Base-by-base conservation (phyloP, 2,113 vertebrate species). In the Lampris incognitus region DNA sequence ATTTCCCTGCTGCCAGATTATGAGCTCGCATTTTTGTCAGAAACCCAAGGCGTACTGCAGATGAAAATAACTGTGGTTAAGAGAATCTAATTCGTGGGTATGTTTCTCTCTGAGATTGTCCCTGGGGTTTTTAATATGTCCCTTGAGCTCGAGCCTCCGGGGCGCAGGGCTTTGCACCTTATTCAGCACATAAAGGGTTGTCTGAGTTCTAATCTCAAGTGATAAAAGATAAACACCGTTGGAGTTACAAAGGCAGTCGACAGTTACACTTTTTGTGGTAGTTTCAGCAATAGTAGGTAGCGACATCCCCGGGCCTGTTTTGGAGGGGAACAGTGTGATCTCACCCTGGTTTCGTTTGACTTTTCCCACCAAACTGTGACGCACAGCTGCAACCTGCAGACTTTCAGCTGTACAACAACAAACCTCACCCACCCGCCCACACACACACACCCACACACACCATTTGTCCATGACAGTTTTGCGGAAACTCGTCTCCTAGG, bases 301-400 rank as follows among this genome's bases (percentile, higher is more conserved):
- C 65, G 0, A n/a, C 55, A 60, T 24, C 48, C 52, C 55, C 52
- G 63, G 64, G 69, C 51, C 64, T 2, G 2, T 71, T 42, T 63
- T 3, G 13, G 13, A 82, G 7, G 74, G 58, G 68, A 72, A 59
- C 78, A n/a, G 69, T 41, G 50, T 68, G 77, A 73, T 76, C 78
- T 79, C 66, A 58, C 73, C 49, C 64, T n/a, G 49, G 38, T 60
- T 69, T 65, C 38, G 4, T 76, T 83, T 84, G 72, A 72, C 84
- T 64, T 80, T 62, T 52, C 61, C 65, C 48, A 63, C 63, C 60
- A 52, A 42, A 54, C 63, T 9, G 58, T 60, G 69, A 74, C 71
- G 65, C 57, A 40, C 73, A 1, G 40, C 73, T n/a, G 36, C 41
- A 57, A 60, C 52, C 66, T 42, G 64, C 60, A 68, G 78, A 69